Evolutionary conservation across 2,888 invertebrate genomes (phyloP).

Genomic region (Amorpha juglandis): DNA sequence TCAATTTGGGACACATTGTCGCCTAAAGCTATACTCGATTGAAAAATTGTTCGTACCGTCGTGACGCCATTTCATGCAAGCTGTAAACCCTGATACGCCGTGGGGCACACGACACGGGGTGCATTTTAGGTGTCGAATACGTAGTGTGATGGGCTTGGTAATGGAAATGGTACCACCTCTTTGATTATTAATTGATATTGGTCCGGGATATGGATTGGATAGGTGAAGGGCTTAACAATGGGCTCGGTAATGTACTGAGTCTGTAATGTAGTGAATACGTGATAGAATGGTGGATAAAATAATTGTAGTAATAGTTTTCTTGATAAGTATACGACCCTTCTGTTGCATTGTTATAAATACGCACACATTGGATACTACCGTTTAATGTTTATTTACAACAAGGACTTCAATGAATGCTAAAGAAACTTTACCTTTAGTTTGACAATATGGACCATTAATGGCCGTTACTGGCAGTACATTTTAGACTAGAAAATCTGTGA

Average conservation of each 20-base stretch:
- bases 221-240: neutral
- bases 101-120: conserved; percentile 45
- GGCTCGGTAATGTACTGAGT: neutral
- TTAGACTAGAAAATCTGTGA: no score
- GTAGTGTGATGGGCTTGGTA: conserved; percentile 25
- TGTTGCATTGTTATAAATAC: no score
- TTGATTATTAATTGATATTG: conserved; percentile 16
- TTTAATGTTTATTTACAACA: no score
- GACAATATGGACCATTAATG: no score
- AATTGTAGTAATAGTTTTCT: neutral
- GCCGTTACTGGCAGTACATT: no score
- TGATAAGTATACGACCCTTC: neutral
- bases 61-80: conserved; percentile 68
- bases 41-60: conserved; percentile 72
- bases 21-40: conserved; percentile 70
- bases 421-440: no score
- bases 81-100: conserved; percentile 50
- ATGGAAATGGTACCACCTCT: conserved; percentile 27
- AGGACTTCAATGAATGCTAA: no score
- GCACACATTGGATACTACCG: no score
- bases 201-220: conserved; percentile 1
- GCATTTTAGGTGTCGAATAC: conserved; percentile 33
- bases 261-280: neutral
- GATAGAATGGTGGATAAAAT: neutral
- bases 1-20: conserved; percentile 62